Percentiles rank a stretch among this genome's conserved stretches.
These are phyloP conservation scores for Epirrhoe alternata DNA, from an alignment of 2,888 invertebrate species.

Conservation along the genomic window DNA sequence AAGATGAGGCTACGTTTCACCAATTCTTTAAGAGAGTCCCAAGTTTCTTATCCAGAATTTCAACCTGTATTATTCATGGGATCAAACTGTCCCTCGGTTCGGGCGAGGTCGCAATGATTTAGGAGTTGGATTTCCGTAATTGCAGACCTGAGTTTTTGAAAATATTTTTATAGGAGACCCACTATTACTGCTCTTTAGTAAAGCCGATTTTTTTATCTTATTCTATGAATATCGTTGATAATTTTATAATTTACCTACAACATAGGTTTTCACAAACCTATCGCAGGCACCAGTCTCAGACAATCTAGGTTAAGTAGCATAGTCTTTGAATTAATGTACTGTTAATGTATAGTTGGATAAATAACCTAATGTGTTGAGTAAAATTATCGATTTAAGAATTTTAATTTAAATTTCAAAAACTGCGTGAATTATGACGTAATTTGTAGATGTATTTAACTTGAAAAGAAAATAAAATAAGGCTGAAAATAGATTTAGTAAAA, in stretches of 20 bases:
- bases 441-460: not conserved
- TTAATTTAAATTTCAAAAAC: too few species aligned
- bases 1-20: not conserved
- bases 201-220: too few species aligned
- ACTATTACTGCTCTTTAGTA: not conserved
- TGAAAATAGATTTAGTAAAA: not conserved
- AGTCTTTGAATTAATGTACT: too few species aligned
- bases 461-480: not conserved
- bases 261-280: too few species aligned
- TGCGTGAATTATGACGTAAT: too few species aligned
- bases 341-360: too few species aligned
- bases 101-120: constrained; percentile 36
- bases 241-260: too few species aligned
- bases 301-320: too few species aligned
- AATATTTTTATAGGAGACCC: constrained; percentile 37
- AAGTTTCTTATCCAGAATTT: not conserved
- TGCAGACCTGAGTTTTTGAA: constrained; percentile 31
- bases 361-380: too few species aligned
- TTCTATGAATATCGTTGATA: too few species aligned
- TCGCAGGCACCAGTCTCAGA: too few species aligned
- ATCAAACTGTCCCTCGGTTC: constrained; percentile 14
- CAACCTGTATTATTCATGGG: constrained; percentile 14
- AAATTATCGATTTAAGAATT: too few species aligned
- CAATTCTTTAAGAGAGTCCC: not conserved
- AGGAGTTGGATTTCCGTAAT: constrained; percentile 38